Evolutionary conservation across 2,113 vertebrate genomes (phyloP), one percentile per base, ranked within the genome.

Genomic region (Ictalurus furcatus): DNA sequence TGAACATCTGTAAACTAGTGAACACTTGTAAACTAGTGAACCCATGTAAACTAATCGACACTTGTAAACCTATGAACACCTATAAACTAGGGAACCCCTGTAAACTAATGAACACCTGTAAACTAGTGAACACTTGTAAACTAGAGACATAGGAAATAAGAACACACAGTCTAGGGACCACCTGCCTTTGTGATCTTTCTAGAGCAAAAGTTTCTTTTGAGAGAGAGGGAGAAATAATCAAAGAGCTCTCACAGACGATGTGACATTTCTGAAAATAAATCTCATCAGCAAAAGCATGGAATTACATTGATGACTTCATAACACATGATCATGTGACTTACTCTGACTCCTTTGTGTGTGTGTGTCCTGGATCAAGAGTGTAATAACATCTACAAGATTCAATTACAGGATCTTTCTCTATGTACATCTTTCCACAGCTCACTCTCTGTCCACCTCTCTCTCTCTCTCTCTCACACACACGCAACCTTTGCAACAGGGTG

Each of bases 341-440:
- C 44, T 59, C 58, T 67, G 76, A 8, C 74, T 87, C 40, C 30
- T 52, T 82, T 88, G 34, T 74, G 87, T 76, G 82, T 85, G 83
- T 89, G 76, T 85, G 71, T 79, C 92, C 93, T 88, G 94, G 52
- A 71, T 85, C 85, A 81, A 85, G 93, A 92, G 92, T 95, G 95
- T 91, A 96, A 96, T 92, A 93, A 92, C 90, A 94, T 91, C 91
- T 90, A 89, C 78, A 88, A 78, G 92, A 94, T 95, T 92, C 86
- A 89, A 58, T 93, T 92, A 92, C 94, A 86, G 67, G 40, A 34
- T 81, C 63, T 67, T 40, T 40, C 61, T 67, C 40, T 67, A 44
- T 65, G 25, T 85, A 23, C 23, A 67, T 85, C 40, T 85, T 30
- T 84, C 12, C 13, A 80, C 14, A 2, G 6, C 25, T 44, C 34